Conservation (phyloP, 92 coral and sea anemone species). For the Hydrozoanthus gracilis region DNA sequence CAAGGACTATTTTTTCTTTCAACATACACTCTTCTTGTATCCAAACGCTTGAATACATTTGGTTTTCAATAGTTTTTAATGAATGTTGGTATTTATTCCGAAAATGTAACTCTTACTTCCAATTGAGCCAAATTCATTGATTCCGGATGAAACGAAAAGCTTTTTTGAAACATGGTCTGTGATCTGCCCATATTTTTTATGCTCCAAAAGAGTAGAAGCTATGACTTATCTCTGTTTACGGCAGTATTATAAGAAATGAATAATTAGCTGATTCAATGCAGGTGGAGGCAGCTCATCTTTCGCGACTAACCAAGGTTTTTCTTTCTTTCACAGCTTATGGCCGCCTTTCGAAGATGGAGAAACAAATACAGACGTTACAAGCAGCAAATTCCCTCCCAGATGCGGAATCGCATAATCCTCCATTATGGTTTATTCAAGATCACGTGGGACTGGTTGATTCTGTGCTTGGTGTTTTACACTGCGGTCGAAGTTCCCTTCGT, state of each 20-base stretch:
- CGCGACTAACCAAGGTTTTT: background rate
- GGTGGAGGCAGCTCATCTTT: no score
- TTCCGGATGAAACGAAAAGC: background rate
- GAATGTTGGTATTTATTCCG: conserved; percentile 5
- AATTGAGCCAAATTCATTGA: background rate
- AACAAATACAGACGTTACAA: conserved; percentile 87
- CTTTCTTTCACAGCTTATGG: conserved; percentile 75
- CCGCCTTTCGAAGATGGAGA: conserved; percentile 97
- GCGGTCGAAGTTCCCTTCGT: conserved; percentile 98
- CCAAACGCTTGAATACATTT: background rate
- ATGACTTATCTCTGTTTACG: background rate
- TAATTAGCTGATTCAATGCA: background rate
- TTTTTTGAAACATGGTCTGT: background rate
- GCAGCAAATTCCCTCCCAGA: conserved; percentile 84
- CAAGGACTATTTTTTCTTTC: background rate
- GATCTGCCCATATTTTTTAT: background rate
- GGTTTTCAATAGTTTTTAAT: background rate
- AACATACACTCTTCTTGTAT: background rate
- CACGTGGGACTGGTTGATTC: conserved; percentile 96
- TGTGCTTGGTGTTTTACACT: conserved; percentile 88
- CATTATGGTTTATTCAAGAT: conserved; percentile 96
- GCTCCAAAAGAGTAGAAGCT: background rate
- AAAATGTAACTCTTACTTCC: background rate
- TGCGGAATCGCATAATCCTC: conserved; percentile 94
- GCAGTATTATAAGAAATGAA: background rate